Conservation (phyloP, 2,888 invertebrate species). For the Acleris sparsana region DNA sequence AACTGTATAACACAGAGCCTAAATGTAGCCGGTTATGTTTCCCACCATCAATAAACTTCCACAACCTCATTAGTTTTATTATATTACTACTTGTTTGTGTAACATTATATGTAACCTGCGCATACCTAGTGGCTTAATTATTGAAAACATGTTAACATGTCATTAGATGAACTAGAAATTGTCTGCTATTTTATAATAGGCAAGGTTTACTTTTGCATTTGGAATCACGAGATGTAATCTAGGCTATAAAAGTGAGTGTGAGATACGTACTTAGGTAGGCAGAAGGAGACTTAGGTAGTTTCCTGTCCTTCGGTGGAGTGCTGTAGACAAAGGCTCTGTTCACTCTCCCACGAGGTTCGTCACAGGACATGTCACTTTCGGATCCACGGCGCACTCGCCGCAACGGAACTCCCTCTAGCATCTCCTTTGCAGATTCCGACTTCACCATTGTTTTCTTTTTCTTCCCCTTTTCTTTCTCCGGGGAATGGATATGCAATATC, state of each 20-base stretch:
- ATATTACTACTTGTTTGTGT: conserved; percentile 9
- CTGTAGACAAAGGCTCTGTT: conserved; percentile 79
- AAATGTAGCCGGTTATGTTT: conserved; percentile 5
- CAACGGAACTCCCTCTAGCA: conserved; percentile 59
- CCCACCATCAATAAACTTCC: conserved; percentile 4
- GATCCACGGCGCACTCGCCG: conserved; percentile 72
- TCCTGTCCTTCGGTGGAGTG: conserved; percentile 79
- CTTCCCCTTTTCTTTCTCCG: conserved; percentile 59
- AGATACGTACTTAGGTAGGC: conserved; percentile 76
- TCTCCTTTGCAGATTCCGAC: conserved; percentile 70
- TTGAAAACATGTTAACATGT: conserved; percentile 1
- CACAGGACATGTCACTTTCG: conserved; percentile 70
- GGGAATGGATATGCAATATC: conserved; percentile 82
- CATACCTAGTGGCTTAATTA: not conserved
- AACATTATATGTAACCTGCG: conserved; percentile 6
- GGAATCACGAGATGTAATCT: conserved; percentile 28
- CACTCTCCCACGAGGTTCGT: conserved; percentile 66
- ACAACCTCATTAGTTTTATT: conserved; percentile 13
- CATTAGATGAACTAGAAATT: conserved; percentile 2
- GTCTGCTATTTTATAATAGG: not conserved
- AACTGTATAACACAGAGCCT: conserved; percentile 11
- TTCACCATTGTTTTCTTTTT: conserved; percentile 70
- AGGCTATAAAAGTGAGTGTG: conserved; percentile 17
- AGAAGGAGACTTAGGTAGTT: conserved; percentile 71
- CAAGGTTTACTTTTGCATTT: conserved; percentile 15